These are phyloP conservation scores for Neopelma chrysocephalum DNA, from an alignment of 2,797 vertebrate genomes.

Conservation along the genomic window DNA sequence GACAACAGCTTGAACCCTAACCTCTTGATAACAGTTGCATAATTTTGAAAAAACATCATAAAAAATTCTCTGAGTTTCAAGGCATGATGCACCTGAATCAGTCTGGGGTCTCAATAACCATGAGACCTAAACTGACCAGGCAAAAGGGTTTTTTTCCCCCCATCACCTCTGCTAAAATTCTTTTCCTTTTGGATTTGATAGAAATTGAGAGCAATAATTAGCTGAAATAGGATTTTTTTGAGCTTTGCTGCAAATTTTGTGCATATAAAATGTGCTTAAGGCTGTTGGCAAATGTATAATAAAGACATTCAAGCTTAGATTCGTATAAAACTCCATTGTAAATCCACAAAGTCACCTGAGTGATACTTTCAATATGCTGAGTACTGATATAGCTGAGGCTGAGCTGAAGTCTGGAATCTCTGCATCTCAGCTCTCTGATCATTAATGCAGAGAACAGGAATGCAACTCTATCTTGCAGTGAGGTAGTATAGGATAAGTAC, in stretches of 20 bases:
- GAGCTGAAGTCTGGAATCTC: background rate
- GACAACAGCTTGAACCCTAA: background rate
- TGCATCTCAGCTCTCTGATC: background rate
- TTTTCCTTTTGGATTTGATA: background rate
- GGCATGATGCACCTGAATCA: background rate
- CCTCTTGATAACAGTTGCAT: background rate
- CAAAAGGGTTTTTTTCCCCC: accelerated
- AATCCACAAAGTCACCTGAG: background rate
- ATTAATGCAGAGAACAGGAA: background rate
- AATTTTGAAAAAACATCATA: background rate
- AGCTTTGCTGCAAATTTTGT: background rate
- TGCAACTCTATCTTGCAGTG: background rate
- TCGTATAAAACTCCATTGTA: background rate
- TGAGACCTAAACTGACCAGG: background rate
- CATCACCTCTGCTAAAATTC: background rate
- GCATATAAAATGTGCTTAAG: background rate
- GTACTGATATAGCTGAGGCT: background rate
- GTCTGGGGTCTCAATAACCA: background rate
- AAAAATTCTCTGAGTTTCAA: background rate
- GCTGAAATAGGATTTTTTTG: background rate
- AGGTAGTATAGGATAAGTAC: background rate
- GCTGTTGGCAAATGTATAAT: background rate
- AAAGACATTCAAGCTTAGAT: background rate
- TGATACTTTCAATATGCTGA: background rate
- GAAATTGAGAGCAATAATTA: background rate